These are phyloP conservation scores for Cranoglanis bouderius DNA, from an alignment of 2,113 vertebrate genomes.

Conservation along the genomic window DNA sequence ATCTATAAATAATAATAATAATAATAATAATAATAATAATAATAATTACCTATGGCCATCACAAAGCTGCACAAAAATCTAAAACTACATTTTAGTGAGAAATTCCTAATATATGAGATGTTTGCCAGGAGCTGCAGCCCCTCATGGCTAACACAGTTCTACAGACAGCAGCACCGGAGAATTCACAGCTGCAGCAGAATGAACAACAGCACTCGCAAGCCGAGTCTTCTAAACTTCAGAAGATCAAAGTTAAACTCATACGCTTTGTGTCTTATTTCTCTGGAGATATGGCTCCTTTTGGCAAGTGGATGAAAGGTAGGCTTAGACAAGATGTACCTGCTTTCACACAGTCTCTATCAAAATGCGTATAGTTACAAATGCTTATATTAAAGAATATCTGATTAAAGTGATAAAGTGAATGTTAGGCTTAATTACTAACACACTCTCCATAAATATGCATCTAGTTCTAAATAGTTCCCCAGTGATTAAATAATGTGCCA, in stretches of 20 bases:
- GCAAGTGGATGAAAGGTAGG: slow-evolving; percentile 77
- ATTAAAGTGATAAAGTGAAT: background rate
- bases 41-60: background rate
- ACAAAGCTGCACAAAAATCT: background rate
- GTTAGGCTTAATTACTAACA: background rate
- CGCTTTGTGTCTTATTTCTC: slow-evolving; percentile 68
- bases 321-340: background rate
- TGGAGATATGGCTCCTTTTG: slow-evolving; percentile 73
- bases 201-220: background rate
- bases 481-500: background rate
- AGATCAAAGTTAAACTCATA: slow-evolving; percentile 51
- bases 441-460: background rate
- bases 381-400: background rate
- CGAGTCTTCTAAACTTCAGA: background rate
- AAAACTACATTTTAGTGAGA: background rate
- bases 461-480: background rate
- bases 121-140: slow-evolving; percentile 65
- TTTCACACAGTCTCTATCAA: background rate
- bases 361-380: background rate
- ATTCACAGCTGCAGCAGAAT: slow-evolving; percentile 8
- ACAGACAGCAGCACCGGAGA: slow-evolving; percentile 1
- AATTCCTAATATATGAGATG: background rate
- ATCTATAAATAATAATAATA: no score
- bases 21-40: no score
- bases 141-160: slow-evolving; percentile 64